phyloP scores from a whole-genome alignment of 1,140 invertebrate genomes.

The Phocides pigmalion region DNA sequence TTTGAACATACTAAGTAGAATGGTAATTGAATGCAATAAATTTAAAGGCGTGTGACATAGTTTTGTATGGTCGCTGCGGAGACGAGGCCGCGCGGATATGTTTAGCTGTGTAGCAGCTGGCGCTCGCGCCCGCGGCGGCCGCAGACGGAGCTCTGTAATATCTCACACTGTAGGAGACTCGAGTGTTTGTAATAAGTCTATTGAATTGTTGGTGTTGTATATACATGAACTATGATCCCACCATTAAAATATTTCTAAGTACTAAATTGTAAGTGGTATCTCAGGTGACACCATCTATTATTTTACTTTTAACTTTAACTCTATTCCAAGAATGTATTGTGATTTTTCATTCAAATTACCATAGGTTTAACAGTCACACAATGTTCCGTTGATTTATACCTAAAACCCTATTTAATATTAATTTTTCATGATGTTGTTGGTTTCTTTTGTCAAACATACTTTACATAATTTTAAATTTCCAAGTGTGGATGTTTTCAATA shows the following conservation, averaged over 20 bases:
- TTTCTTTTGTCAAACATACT: constrained; percentile 58
- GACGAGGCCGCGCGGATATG: constrained; percentile 19
- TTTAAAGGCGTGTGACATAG: constrained; percentile 59
- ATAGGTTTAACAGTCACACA: constrained; percentile 56
- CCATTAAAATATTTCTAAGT: constrained; percentile 81
- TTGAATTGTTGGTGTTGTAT: constrained; percentile 81
- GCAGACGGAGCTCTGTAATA: constrained; percentile 55
- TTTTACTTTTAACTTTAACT: constrained; percentile 66
- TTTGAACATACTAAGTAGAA: constrained; percentile 69
- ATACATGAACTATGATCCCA: constrained; percentile 82
- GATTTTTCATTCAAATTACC: constrained; percentile 74
- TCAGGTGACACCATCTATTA: constrained; percentile 66
- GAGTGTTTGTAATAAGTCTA: constrained; percentile 79
- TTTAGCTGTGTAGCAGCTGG: constrained; percentile 23
- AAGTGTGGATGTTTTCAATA: constrained; percentile 48
- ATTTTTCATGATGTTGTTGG: constrained; percentile 48
- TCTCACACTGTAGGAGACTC: constrained; percentile 70
- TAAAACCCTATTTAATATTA: constrained; percentile 34
- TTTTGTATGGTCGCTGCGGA: constrained; percentile 47
- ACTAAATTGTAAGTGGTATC: constrained; percentile 79
- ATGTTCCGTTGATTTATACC: constrained; percentile 20
- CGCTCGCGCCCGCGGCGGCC: neutral
- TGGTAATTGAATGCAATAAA: constrained; percentile 77
- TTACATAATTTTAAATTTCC: constrained; percentile 56
- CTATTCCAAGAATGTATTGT: constrained; percentile 80